phyloP scores from a whole-genome alignment of 1,140 invertebrate genomes.

The Eufriesea mexicana region DNA sequence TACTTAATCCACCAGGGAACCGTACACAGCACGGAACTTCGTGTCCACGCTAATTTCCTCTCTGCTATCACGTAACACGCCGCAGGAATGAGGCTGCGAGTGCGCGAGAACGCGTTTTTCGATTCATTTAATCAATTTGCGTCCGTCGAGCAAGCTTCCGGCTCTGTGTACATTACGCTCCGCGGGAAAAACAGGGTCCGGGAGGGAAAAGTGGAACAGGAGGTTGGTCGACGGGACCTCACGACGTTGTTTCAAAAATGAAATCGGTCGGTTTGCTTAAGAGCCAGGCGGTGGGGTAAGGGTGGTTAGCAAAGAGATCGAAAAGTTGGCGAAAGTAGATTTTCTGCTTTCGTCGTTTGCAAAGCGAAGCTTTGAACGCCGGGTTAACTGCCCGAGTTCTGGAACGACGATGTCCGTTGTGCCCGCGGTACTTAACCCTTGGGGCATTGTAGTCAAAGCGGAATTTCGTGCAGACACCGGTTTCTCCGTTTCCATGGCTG shows the following conservation, averaged over 20 bases:
- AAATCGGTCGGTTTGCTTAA: conserved; percentile 42
- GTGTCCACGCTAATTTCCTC: conserved; percentile 5
- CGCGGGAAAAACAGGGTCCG: not conserved
- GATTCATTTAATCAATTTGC: conserved; percentile 32
- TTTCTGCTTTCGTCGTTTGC: conserved; percentile 51
- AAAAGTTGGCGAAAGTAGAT: conserved; percentile 49
- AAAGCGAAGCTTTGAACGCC: conserved; percentile 41
- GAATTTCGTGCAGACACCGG: conserved; percentile 45
- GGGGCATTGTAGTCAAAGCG: conserved; percentile 51
- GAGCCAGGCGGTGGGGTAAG: not conserved
- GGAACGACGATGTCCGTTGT: conserved; percentile 50
- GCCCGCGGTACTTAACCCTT: conserved; percentile 47
- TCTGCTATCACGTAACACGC: not conserved
- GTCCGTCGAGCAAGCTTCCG: not conserved
- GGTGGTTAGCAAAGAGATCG: conserved; percentile 26
- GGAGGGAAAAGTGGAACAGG: not conserved
- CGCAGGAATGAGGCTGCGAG: not conserved
- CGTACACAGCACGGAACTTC: conserved; percentile 14
- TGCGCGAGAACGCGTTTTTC: not conserved
- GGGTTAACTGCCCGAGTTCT: conserved; percentile 52
- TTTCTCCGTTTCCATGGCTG: conserved; percentile 31
- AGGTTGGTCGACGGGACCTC: not conserved
- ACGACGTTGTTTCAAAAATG: conserved; percentile 40
- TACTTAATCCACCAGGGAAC: conserved; percentile 14
- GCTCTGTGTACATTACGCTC: not conserved